These are phyloP conservation scores for Brachionus manjavacas DNA, from an alignment of 1,140 invertebrate genomes.

Conservation along the genomic window DNA sequence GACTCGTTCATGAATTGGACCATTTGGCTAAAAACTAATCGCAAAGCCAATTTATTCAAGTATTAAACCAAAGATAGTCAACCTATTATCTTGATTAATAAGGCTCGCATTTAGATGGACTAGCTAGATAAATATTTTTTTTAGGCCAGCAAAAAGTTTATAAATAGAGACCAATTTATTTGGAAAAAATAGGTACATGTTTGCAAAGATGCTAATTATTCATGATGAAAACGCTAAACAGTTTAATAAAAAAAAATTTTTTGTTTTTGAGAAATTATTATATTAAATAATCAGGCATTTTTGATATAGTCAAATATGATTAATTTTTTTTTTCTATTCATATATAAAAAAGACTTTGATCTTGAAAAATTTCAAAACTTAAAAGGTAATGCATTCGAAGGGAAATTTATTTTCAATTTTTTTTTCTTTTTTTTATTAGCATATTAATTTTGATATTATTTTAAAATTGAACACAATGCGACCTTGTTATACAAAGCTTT, in stretches of 20 bases:
- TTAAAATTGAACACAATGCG: not conserved
- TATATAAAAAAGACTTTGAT: not conserved
- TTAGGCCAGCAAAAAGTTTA: not conserved
- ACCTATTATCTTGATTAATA: not conserved
- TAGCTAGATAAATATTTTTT: not conserved
- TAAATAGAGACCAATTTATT: not conserved
- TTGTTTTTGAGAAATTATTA: not conserved
- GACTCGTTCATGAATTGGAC: not conserved
- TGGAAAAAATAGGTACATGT: not conserved
- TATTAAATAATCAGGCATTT: not conserved
- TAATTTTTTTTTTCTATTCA: not conserved
- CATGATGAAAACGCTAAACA: not conserved
- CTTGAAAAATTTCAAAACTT: not conserved
- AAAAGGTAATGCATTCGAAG: not conserved
- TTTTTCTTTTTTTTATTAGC: not conserved
- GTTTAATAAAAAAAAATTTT: not conserved
- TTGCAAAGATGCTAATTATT: not conserved
- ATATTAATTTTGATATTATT: not conserved
- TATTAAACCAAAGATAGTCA: not conserved
- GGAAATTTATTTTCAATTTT: not conserved
- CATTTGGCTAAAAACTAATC: not conserved
- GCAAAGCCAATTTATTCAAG: not conserved
- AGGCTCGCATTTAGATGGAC: not conserved
- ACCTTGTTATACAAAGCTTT: not conserved
- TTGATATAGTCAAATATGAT: not conserved